Evolutionary conservation across 1,140 invertebrate species (phyloP), one percentile per base, ranked within the genome.

Genomic region (Aculops lycopersici): DNA sequence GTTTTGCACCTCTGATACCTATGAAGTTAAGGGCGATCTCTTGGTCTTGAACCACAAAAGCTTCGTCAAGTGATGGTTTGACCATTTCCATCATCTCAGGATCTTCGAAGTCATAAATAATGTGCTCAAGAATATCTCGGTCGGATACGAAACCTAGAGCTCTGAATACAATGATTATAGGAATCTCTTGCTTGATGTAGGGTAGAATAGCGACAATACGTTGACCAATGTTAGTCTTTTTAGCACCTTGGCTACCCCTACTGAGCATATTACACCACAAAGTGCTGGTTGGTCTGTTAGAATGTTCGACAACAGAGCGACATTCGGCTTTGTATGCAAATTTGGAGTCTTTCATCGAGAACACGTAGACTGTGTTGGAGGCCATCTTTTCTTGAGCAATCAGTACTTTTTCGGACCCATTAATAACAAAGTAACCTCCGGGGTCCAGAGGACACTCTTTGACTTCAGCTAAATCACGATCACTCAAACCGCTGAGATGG

Each of bases 11-110:
- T 59, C 90, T 68, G 3, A 81, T 69, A 45, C 90, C 90, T 52
- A 97, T 97, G 48, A 97, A 97, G 58, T 94, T 95, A 13, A 95
- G 58, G 14, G 90, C 90, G 3, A 97, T 81, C 62, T 83, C 86
- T 57, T 97, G 88, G 57, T 97, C 88, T 62, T 94, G 86, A 51
- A 97, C 88, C 0, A 97, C 90, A 61, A 97, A 95, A 37, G 90
- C 90, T 64, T 97, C 90, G 61, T 97, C 90, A 36, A 97, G 59
- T 1, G 84, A 94, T 3, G 90, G 90, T 58, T 97, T 97, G 0
- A 69, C 84, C 84, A 97, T 94, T 67, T 97, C 90, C 84, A 95
- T 95, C 84, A 97, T 94, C 65, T 97, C 88, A 18, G 80, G 84
- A 61, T 97, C 88, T 58, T 94, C 79, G 62, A 94, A 94, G 51